Conservation (phyloP, 2,797 vertebrate genomes). For the Diplodus sargus region DNA sequence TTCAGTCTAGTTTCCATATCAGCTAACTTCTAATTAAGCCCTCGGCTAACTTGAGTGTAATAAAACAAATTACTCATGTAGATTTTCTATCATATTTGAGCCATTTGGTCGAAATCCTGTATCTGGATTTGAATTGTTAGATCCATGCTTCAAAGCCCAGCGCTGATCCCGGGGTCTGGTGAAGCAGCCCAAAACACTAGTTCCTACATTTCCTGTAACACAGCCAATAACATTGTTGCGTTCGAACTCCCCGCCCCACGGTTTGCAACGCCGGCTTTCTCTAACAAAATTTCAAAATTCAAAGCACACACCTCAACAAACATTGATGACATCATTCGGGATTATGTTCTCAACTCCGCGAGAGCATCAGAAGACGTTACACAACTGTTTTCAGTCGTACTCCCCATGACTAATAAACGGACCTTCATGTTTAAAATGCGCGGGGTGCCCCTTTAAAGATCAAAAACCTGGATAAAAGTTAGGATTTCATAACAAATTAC, state of each 20-base stretch:
- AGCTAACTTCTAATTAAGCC: no score
- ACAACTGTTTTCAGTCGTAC: neutral
- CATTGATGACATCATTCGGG: neutral
- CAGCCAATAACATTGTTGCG: neutral
- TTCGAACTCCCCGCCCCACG: neutral
- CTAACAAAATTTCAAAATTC: neutral
- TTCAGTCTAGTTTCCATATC: no score
- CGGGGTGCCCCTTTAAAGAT: slow-evolving; percentile 35
- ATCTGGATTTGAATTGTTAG: no score
- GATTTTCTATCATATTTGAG: no score
- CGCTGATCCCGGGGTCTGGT: no score
- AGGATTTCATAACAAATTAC: slow-evolving; percentile 42
- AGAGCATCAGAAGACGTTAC: neutral
- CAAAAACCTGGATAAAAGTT: slow-evolving; percentile 29
- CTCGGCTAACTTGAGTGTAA: no score
- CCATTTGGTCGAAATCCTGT: no score
- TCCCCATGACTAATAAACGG: slow-evolving; percentile 9
- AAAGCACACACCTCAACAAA: neutral
- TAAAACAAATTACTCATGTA: no score
- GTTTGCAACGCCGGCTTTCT: neutral
- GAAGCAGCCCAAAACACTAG: neutral
- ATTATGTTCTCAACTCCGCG: neutral
- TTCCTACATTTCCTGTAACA: neutral
- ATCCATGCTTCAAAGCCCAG: no score
- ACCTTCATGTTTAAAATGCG: slow-evolving; percentile 5